Percentiles rank a stretch among this genome's conserved stretches.
Conservation (phyloP, 2,113 vertebrate genomes). For the cat (Felis catus) region DNA sequence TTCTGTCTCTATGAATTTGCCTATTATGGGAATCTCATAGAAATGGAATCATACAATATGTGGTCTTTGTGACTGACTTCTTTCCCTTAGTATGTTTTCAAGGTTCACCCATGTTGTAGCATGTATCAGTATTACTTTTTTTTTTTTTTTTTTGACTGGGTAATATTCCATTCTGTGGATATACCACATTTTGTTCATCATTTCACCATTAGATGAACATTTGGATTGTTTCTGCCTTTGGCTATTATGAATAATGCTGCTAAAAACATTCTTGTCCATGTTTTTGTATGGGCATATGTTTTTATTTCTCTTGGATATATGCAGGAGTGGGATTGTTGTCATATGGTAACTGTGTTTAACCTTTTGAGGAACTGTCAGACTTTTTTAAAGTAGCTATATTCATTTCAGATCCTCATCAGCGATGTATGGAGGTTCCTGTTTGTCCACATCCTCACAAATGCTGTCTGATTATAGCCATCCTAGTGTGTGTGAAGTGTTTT, state of each 20-base stretch:
- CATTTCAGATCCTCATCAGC: not conserved
- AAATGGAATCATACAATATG: not conserved
- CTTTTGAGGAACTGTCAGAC: not conserved
- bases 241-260: not conserved
- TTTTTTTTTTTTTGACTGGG: not conserved
- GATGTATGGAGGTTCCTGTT: not conserved
- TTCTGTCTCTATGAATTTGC: too few species aligned
- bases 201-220: not conserved
- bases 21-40: too few species aligned
- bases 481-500: not conserved
- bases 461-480: too few species aligned
- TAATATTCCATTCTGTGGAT: not conserved
- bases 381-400: not conserved
- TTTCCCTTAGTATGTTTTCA: not conserved
- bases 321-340: not conserved
- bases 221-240: not conserved
- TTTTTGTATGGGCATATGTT: not conserved
- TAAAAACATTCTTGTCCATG: not conserved
- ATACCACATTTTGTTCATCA: not conserved
- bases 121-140: not conserved
- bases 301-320: not conserved
- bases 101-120: not conserved
- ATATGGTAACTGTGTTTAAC: not conserved
- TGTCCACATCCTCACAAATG: not conserved
- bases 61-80: not conserved